Conservation (phyloP, 1,140 invertebrate genomes). For the Anastrepha obliqua region DNA sequence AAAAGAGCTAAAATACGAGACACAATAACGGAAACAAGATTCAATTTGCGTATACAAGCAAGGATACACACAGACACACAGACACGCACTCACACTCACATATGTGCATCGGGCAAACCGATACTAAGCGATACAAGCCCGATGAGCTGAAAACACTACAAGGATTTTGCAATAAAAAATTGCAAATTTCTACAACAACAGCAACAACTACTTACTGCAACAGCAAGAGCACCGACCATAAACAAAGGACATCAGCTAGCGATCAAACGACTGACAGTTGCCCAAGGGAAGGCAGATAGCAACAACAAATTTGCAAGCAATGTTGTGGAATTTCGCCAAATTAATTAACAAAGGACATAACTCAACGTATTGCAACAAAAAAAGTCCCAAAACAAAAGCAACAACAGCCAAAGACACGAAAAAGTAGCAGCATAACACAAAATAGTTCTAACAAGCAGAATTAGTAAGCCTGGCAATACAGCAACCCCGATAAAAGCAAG, state of each 20-base stretch:
- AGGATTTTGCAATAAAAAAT: slow-evolving; percentile 16
- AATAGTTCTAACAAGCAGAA: background rate
- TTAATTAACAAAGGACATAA: slow-evolving; percentile 43
- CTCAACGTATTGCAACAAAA: slow-evolving; percentile 49
- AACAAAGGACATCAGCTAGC: background rate
- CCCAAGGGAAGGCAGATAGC: background rate
- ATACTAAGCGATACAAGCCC: background rate
- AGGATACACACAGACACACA: background rate
- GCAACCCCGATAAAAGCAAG: background rate
- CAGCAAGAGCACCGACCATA: background rate
- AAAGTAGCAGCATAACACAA: slow-evolving; percentile 20
- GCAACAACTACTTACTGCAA: background rate
- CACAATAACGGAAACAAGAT: slow-evolving; percentile 23
- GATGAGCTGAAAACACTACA: background rate
- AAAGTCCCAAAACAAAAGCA: background rate
- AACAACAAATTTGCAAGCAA: background rate
- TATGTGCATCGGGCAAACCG: too few species aligned
- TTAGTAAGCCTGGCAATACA: background rate
- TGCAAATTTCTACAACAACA: slow-evolving; percentile 14
- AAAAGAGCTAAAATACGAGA: slow-evolving; percentile 21
- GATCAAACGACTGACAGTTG: background rate
- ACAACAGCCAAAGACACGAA: background rate
- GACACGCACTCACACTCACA: background rate
- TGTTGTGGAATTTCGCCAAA: slow-evolving; percentile 5
- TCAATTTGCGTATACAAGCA: slow-evolving; percentile 44